Evolutionary conservation across 2,113 vertebrate species (phyloP), one percentile per base, ranked within the genome.

Genomic region (Hydropotes inermis): DNA sequence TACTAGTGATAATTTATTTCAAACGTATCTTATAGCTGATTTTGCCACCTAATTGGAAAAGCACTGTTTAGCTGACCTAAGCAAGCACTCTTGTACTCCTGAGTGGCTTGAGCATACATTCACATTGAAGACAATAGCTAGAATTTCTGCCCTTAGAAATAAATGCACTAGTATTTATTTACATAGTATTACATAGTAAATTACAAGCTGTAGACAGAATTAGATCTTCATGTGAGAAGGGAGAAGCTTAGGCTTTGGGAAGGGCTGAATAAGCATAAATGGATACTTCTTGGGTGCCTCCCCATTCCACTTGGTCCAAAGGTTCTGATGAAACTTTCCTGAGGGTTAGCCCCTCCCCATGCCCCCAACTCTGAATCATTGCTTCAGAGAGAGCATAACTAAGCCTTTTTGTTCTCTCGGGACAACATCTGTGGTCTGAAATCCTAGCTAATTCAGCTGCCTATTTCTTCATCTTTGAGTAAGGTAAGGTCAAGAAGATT

Each of bases 391-490:
- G 28, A 28, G 21, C 47, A 1, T 30, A 87, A 64, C 8, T 57
- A 50, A 92, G 84, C 1, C 81, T 50, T 93, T 74, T 91, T 91
- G 28, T 47, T 87, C 64, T 82, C 58, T 61, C 1, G 16, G 36
- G 23, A 36, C 54, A 74, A 50, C 45, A 50, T 81, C 84, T 64
- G 70, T 36, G 8, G 21, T 54, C n/a, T 84, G 28, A 86, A 90
- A 89, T 87, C 87, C 78, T 61, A 81, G 39, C 43, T 39, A 58
- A 90, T 57, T 96, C 93, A 67, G 25, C 54, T 45, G 12, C 55
- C 28, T 87, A 25, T 28, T 36, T 92, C 54, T 76, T 90, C 27
- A 90, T 30, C 17, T 82, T 82, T 87, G 36, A 86, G 14, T 61
- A 47, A 25, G 50, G 50, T 50, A 76, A 58, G 27, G 47, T 83